These are phyloP conservation scores for Adelges cooleyi DNA, from an alignment of 1,140 invertebrate species.

Conservation along the genomic window DNA sequence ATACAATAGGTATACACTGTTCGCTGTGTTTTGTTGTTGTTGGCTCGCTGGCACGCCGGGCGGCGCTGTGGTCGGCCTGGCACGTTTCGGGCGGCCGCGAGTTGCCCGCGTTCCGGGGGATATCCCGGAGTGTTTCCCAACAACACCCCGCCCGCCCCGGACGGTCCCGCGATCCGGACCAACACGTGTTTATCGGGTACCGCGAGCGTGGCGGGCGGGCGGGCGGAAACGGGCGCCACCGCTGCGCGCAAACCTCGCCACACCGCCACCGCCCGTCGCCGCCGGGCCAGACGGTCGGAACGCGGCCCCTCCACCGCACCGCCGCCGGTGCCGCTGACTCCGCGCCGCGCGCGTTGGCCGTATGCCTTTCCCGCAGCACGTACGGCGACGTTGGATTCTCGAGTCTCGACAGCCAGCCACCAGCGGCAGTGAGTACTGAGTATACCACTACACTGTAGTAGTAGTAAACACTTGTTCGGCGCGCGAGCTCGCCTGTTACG, in stretches of 20 bases:
- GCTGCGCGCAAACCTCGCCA: neutral
- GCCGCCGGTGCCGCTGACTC: neutral
- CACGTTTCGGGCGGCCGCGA: neutral
- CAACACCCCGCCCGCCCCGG: neutral
- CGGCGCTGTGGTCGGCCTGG: neutral
- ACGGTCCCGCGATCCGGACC: slow-evolving; percentile 2
- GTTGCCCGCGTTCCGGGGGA: slow-evolving; percentile 12
- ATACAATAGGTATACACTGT: too few species aligned
- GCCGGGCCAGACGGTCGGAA: too few species aligned
- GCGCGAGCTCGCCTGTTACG: neutral
- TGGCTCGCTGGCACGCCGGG: neutral
- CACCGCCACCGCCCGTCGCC: neutral
- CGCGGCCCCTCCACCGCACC: neutral
- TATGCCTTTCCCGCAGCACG: neutral
- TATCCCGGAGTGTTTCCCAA: slow-evolving; percentile 27
- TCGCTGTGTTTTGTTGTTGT: neutral
- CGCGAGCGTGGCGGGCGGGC: neutral
- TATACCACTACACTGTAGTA: too few species aligned
- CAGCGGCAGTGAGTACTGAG: too few species aligned
- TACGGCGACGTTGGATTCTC: neutral
- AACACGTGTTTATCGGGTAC: slow-evolving; percentile 27
- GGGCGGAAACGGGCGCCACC: slow-evolving; percentile 26
- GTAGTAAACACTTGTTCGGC: slow-evolving; percentile 25
- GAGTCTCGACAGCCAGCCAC: neutral
- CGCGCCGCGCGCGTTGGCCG: neutral